Conservation (phyloP, 2,113 vertebrate genomes). For the Plecotus auritus region DNA sequence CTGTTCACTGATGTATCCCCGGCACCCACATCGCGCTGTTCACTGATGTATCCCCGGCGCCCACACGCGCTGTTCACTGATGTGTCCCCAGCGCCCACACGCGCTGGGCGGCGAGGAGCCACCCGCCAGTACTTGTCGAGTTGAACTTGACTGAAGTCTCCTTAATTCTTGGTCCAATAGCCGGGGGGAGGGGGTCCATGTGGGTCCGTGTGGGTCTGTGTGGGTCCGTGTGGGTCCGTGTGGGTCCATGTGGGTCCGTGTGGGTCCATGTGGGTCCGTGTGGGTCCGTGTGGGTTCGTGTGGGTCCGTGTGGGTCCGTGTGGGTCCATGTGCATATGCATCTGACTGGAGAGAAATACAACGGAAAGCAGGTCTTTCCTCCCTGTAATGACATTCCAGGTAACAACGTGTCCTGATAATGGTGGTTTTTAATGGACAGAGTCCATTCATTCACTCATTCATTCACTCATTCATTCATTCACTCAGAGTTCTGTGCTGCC, state of each 20-base stretch:
- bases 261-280: no score
- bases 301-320: no score
- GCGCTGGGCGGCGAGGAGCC: neutral
- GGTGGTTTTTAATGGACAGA: neutral
- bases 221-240: no score
- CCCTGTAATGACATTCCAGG: neutral
- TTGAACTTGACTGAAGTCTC: neutral
- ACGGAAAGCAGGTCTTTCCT: neutral
- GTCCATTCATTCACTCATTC: neutral
- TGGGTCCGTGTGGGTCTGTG: neutral
- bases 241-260: no score
- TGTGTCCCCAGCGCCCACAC: neutral
- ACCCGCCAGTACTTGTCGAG: neutral
- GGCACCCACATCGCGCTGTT: no score
- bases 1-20: no score
- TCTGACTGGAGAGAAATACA: neutral
- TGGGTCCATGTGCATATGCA: neutral
- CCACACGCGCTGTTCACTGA: neutral
- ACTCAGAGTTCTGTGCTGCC: neutral
- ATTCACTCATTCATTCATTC: neutral
- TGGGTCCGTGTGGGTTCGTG: no score
- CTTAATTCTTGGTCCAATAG: neutral
- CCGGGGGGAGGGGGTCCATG: accelerated
- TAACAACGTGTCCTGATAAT: neutral
- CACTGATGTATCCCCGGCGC: no score